Evolutionary conservation across 2,113 vertebrate genomes (phyloP).

Genomic region (Cyanoderma ruficeps): DNA sequence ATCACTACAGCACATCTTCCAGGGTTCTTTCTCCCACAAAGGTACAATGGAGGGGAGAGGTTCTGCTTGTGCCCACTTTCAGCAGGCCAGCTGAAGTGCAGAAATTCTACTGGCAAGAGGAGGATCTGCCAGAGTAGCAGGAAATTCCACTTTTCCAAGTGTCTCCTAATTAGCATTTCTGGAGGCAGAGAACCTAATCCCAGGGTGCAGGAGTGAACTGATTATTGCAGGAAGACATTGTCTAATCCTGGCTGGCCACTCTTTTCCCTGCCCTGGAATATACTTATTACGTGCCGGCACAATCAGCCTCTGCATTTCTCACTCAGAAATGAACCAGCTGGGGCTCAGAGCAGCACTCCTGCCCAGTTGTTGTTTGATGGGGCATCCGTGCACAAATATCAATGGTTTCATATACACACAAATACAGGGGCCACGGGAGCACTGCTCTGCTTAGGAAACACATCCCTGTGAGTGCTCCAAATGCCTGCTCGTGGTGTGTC

Average conservation of each 20-base stretch:
- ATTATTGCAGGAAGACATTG: not conserved
- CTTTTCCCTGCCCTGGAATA: not conserved
- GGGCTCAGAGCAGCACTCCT: not conserved
- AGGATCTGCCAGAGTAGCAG: not conserved
- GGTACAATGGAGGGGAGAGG: not conserved
- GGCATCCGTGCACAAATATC: accelerated
- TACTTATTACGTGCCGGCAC: not conserved
- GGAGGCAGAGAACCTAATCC: not conserved
- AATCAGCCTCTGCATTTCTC: not conserved
- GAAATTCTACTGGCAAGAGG: not conserved
- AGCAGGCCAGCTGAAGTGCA: accelerated
- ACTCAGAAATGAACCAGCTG: not conserved
- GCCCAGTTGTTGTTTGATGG: not conserved
- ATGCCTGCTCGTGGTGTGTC: not conserved
- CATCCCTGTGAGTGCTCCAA: not conserved
- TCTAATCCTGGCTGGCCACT: not conserved
- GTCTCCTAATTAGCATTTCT: conserved; percentile 6
- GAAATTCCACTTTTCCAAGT: conserved; percentile 6
- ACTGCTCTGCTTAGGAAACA: not conserved
- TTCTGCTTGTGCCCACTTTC: not conserved
- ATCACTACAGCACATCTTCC: not conserved
- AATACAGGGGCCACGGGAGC: not conserved
- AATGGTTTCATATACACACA: not conserved
- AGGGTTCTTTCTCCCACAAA: not conserved
- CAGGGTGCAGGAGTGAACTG: not conserved